Conservation (phyloP, 2,888 invertebrate genomes). For the Sphaerophoria rueppellii region DNA sequence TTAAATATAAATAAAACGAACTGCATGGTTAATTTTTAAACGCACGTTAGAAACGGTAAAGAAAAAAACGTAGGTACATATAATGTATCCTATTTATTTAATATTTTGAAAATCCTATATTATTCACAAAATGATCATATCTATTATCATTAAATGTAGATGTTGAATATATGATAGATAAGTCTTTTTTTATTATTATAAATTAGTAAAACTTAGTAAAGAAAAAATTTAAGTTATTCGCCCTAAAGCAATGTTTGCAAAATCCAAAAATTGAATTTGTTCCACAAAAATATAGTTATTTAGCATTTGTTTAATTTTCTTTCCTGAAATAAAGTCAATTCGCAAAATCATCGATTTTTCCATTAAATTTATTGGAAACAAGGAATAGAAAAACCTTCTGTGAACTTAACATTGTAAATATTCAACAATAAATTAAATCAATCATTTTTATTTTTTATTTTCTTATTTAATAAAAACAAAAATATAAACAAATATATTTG, state of each 20-base stretch:
- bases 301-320: neutral
- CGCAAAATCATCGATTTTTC: conserved; percentile 36
- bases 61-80: conserved; percentile 32
- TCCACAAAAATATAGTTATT: neutral
- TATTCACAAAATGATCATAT: conserved; percentile 22
- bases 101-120: conserved; percentile 50
- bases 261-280: conserved; percentile 43
- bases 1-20: conserved; percentile 30
- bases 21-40: conserved; percentile 49
- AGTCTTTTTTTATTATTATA: conserved; percentile 20
- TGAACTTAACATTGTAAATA: conserved; percentile 68
- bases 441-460: conserved; percentile 46
- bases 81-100: conserved; percentile 32
- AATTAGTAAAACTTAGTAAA: conserved; percentile 42
- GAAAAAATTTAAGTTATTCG: conserved; percentile 2
- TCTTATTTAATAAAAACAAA: conserved; percentile 43
- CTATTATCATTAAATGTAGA: neutral
- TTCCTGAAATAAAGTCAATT: conserved; percentile 36
- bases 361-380: conserved; percentile 2
- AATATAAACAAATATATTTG: conserved; percentile 13
- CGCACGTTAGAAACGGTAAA: conserved; percentile 28
- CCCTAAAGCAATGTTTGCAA: conserved; percentile 29
- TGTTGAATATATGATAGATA: conserved; percentile 40
- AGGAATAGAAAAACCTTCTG: conserved; percentile 19
- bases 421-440: conserved; percentile 50